Base-by-base conservation (phyloP, 2,113 vertebrate species). In the Mionectes macconnelli region DNA sequence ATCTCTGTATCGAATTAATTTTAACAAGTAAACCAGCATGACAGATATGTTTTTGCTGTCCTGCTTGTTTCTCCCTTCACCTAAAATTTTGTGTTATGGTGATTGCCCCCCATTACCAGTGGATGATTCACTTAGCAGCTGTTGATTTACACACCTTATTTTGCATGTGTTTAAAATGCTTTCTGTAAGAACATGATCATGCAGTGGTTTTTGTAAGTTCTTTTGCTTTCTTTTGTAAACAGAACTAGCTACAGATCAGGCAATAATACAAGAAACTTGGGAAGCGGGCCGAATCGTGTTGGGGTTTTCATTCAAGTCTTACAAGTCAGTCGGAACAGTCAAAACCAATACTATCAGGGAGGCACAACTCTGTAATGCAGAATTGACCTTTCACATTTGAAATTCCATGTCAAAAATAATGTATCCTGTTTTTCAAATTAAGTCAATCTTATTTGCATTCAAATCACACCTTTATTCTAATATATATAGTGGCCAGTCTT, bases 131-230 rank as follows among this genome's bases (percentile, higher is more conserved):
- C 4, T 73, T 50, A 75, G 9, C 16, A 91, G 35, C 17, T 62
- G 31, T 49, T 84, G 44, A 52, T 79, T 84, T 78, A 50, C 10
- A 50, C 4, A 28, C 68, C 15, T 79, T 57, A 64, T 64, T 93
- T 91, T 89, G 7, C 12, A 63, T 44, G 8, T 75, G 10, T 72
- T 56, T 39, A 64, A 62, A 82, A 78, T 56, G 68, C 8, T 73
- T 8, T 78, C 60, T 56, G 4, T 47, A 52, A 92, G n/a, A 86
- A 75, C 10, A 66, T 7, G 86, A 40, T 10, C 3, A 37, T 25
- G 15, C 5, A 63, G 10, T 45, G 6, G 16, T 40, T 62, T 23
- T 6, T 1, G 3, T 22, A 0, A 42, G 57, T 66, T 50, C 1
- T 35, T 90, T 77, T 82, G 27, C 8, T 24, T 83, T 59, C 13